Percentiles rank a stretch among this genome's conserved stretches.
Evolutionary conservation across 2,113 vertebrate species (phyloP).

Genomic region (Phasianus colchicus): DNA sequence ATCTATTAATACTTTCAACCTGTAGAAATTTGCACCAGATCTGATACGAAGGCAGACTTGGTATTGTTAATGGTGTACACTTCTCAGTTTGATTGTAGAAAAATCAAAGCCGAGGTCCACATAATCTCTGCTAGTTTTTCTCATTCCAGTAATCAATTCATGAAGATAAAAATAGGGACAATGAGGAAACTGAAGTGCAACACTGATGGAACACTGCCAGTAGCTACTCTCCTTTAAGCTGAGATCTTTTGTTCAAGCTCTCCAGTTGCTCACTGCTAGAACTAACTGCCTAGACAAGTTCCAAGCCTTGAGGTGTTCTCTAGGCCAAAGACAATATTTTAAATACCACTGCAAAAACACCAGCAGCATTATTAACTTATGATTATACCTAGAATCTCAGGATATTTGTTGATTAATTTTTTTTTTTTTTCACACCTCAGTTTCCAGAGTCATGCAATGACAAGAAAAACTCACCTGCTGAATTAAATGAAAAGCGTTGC

Average conservation of each 20-base stretch:
- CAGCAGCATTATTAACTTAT: neutral
- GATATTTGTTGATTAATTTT: neutral
- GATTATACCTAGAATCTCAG: neutral
- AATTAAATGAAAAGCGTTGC: neutral
- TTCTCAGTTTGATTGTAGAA: neutral
- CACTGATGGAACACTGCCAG: neutral
- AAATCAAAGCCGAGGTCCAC: neutral
- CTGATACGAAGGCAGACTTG: neutral
- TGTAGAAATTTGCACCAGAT: neutral
- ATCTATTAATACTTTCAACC: neutral
- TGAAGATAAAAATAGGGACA: neutral
- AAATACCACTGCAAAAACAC: constrained; percentile 4
- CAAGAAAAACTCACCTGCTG: neutral
- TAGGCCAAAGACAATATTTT: constrained; percentile 20
- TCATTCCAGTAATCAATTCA: neutral
- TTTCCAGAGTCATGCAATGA: neutral
- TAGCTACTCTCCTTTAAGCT: neutral
- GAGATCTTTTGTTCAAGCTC: neutral
- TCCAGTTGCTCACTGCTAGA: neutral
- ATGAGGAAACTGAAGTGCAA: neutral
- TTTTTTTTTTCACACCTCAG: neutral
- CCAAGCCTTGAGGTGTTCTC: neutral
- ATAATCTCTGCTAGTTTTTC: neutral
- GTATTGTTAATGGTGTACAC: neutral
- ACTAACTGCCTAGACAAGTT: constrained; percentile 13